Base-by-base conservation (phyloP, 2,797 vertebrate species). In the Sarcoramphus papa region DNA sequence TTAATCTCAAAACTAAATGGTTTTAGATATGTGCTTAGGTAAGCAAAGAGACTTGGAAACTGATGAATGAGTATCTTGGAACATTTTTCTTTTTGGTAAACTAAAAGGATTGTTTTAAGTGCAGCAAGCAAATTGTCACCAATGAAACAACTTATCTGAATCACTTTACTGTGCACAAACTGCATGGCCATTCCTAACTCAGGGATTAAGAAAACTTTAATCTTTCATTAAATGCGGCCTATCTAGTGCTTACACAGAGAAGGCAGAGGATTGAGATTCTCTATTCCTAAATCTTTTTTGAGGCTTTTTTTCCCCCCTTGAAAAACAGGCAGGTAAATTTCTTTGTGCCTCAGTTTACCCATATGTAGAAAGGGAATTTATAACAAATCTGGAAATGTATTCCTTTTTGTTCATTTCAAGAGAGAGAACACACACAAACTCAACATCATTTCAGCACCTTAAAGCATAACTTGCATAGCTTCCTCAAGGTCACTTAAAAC, bases 11-110 rank as follows among this genome's bases (percentile, higher is more conserved):
- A 96, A 85, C 75, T 90, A 80, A 83, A 76, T 45, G 20, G 35
- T 48, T 85, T 77, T 64, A 51, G 20, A 28, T 83, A 80, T 53
- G 23, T 77, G 63, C 67, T 95, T 91, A 80, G 48, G 56, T 70
- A 93, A 92, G 79, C 85, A 95, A 93, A 91, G 60, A 88, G 31
- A 90, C 31, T 60, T 70, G 51, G 60, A 88, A 90, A 88, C 48
- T 83, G 82, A 85, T 67, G 65, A 94, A 81, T 70, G 10, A 87
- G 24, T 72, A 60, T 43, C 54, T 76, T 64, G 27, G 70, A 91
- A 70, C 6, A 30, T 72, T 51, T 65, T 67, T 43, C 16, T 65
- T 74, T 57, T 81, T 41, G 19, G 41, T 47, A 74, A 80, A 83
- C n/a, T 85, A 48, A 72, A 88, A 74, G n/a, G 65, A 76, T 80